phyloP scores from a whole-genome alignment of 1,140 invertebrate species.

The Drosophila fuyamai region DNA sequence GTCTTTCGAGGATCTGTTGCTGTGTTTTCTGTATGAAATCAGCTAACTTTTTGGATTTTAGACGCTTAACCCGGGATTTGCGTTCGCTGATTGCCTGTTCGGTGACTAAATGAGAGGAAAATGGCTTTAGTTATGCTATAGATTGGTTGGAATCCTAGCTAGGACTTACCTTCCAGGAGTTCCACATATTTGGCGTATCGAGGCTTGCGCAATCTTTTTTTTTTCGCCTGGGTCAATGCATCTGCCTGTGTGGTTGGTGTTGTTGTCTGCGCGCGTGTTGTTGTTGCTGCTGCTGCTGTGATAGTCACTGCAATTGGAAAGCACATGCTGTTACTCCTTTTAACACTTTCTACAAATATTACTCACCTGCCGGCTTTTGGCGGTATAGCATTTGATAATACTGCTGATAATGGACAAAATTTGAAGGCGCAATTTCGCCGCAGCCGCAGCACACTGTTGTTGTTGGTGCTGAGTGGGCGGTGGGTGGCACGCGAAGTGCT shows the following conservation, averaged over 20 bases:
- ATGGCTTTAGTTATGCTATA: neutral
- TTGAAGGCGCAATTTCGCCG: constrained; percentile 41
- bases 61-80: constrained; percentile 88
- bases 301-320: constrained; percentile 10
- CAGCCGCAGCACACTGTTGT: constrained; percentile 51
- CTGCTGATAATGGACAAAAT: constrained; percentile 71
- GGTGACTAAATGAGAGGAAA: constrained; percentile 86
- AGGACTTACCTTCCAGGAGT: constrained; percentile 65
- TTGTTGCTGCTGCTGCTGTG: constrained; percentile 37
- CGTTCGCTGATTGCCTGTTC: constrained; percentile 87
- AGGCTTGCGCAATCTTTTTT: constrained; percentile 70
- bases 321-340: neutral
- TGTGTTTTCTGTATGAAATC: constrained; percentile 87
- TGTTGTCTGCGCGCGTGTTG: constrained; percentile 59
- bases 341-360: no score
- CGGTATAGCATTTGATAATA: constrained; percentile 77
- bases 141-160: neutral
- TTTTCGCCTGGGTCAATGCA: constrained; percentile 55
- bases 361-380: constrained; percentile 65
- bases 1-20: constrained; percentile 82
- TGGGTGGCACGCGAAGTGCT: constrained; percentile 47
- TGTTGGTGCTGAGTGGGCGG: constrained; percentile 33
- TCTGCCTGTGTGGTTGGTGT: constrained; percentile 71
- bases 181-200: constrained; percentile 81
- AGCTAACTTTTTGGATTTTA: constrained; percentile 88